phyloP scores from a whole-genome alignment of 1,140 invertebrate species.

The Doryteuthis pealeii region DNA sequence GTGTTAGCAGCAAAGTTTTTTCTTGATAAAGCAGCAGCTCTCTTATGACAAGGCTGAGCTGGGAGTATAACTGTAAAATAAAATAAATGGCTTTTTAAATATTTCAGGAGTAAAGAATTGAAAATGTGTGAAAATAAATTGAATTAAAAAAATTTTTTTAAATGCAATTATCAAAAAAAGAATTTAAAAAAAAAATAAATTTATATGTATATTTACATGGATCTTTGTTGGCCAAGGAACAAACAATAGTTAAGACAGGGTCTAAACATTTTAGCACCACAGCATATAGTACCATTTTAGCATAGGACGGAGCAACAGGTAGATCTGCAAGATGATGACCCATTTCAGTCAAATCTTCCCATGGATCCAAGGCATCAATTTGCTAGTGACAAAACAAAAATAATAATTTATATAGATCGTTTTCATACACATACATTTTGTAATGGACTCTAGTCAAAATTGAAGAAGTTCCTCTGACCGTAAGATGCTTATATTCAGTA shows the following conservation, averaged over 20 bases:
- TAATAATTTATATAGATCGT: too few species aligned
- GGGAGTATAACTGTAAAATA: constrained; percentile 73
- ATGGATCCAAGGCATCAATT: constrained; percentile 80
- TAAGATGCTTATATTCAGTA: too few species aligned
- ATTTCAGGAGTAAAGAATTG: neutral
- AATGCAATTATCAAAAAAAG: neutral
- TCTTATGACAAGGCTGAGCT: constrained; percentile 68
- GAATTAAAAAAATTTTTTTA: neutral
- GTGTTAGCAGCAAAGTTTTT: constrained; percentile 75
- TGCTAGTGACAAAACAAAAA: constrained; percentile 63
- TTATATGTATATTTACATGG: constrained; percentile 65
- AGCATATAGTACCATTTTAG: constrained; percentile 88
- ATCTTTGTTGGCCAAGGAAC: constrained; percentile 79
- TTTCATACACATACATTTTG: too few species aligned
- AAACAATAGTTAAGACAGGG: constrained; percentile 90
- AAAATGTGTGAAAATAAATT: neutral
- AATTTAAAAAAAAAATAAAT: neutral
- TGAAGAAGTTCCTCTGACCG: too few species aligned
- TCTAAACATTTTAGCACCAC: constrained; percentile 91
- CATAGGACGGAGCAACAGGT: constrained; percentile 85
- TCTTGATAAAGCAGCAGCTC: constrained; percentile 66
- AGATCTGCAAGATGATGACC: constrained; percentile 86
- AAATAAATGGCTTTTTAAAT: neutral
- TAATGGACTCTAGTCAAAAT: too few species aligned
- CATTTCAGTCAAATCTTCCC: constrained; percentile 78